Base-by-base conservation (phyloP, 2,888 invertebrate genomes). In the Polydrusus pterygomalis region DNA sequence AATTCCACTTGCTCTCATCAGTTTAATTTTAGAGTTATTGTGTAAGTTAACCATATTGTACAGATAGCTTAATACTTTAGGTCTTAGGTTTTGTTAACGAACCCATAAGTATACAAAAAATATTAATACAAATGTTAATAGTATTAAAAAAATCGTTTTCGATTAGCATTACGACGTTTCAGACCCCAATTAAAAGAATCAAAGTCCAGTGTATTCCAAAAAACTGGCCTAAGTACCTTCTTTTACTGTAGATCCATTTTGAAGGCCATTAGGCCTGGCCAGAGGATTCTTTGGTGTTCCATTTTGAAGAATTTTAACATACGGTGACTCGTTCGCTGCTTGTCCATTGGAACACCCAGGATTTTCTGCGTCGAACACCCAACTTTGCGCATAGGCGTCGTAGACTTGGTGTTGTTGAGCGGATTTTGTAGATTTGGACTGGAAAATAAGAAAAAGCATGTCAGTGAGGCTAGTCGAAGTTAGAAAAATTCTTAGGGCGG, bases 301-400 rank as follows among this genome's bases (percentile, higher is more conserved):
- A 80, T 86, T 86, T 78, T 86, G 83, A 5, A 85, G 74, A 20
- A 86, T 81, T 79, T 86, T 85, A 74, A 86, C 79, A 74, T 85
- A 86, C 58, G 86, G 83, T 17, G 85, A 82, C 63, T 82, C 81
- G n/a, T 43, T 70, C 13, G 75, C 18, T 43, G 58, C 71, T 9
- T 73, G 75, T 17, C 83, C 82, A 78, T 85, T 86, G 43, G 85
- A 84, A 62, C 81, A 80, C 30, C 82, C 82, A 1, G 83, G 83
- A 79, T 76, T 85, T 74, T 83, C 86, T 17, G 88, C 82, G 69
- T 89, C 89, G 83, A 89, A 89, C 58, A 89, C 89, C 89, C 89
- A 89, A 77, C 89, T 89, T 81, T 89, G 89, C 17, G 88, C 86
- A 82, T 88, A 89, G 63, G 88, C 87, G 84, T 87, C 86, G 85